A percentile compares a stretch with the other conserved stretches of the same genome.
phyloP scores from a whole-genome alignment of 2,888 invertebrate genomes.

The Chalcis sispes region DNA sequence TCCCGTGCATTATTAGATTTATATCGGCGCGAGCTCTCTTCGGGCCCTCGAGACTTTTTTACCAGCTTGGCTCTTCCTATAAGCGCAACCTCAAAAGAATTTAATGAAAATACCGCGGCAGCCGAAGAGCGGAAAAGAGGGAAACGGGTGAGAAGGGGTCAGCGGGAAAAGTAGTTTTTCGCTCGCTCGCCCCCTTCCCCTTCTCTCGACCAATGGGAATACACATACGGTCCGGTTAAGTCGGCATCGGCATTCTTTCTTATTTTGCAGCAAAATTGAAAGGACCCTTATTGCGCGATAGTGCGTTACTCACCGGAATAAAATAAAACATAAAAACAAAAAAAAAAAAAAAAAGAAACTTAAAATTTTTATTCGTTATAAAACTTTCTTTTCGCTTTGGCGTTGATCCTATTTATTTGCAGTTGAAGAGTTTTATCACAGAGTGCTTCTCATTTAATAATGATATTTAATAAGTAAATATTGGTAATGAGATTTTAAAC shows the following conservation, averaged over 20 bases:
- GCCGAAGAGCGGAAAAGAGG: slow-evolving; percentile 35
- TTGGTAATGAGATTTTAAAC: too few species aligned
- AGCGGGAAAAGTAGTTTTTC: slow-evolving; percentile 34
- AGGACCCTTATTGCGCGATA: too few species aligned
- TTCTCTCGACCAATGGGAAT: slow-evolving; percentile 46
- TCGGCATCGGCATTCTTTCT: slow-evolving; percentile 52
- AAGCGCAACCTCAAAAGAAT: slow-evolving; percentile 69
- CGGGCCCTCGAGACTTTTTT: slow-evolving; percentile 67
- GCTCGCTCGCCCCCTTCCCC: neutral
- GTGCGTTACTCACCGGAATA: too few species aligned
- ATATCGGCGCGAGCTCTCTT: slow-evolving; percentile 59
- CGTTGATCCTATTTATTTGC: too few species aligned
- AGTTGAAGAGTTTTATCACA: too few species aligned
- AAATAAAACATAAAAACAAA: too few species aligned
- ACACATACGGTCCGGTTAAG: slow-evolving; percentile 42
- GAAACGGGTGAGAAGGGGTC: neutral
- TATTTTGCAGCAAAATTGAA: slow-evolving; percentile 54
- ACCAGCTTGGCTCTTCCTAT: slow-evolving; percentile 53
- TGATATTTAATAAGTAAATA: too few species aligned
- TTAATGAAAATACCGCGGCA: slow-evolving; percentile 71
- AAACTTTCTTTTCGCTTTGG: too few species aligned
- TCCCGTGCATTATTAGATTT: slow-evolving; percentile 68
- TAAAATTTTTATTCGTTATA: too few species aligned
- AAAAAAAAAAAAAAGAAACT: too few species aligned
- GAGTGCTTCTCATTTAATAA: too few species aligned